Evolutionary conservation across 1,140 invertebrate genomes (phyloP).

Genomic region (Pemphigus obesinymphae): DNA sequence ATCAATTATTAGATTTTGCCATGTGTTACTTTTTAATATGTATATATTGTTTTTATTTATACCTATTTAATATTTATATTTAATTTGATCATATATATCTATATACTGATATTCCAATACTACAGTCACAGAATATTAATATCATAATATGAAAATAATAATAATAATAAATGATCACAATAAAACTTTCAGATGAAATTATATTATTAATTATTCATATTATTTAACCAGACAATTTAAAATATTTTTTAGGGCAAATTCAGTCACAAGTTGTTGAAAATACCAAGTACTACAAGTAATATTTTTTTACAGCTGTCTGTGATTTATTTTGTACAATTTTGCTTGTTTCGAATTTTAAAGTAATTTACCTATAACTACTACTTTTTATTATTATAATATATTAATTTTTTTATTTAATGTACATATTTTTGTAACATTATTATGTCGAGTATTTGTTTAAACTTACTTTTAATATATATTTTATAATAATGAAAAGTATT

Average conservation of each 20-base stretch:
- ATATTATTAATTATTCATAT: too few species aligned
- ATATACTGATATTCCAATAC: too few species aligned
- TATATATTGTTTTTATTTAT: too few species aligned
- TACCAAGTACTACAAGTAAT: not conserved
- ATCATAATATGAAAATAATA: too few species aligned
- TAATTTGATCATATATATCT: too few species aligned
- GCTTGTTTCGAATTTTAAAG: not conserved
- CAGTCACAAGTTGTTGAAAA: conserved; percentile 23
- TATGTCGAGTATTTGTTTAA: not conserved
- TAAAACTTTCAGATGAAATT: too few species aligned
- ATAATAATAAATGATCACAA: too few species aligned
- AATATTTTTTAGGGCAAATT: not conserved
- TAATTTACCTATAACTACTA: not conserved
- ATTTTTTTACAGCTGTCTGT: not conserved
- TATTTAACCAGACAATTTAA: too few species aligned
- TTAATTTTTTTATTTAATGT: not conserved
- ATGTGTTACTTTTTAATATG: too few species aligned
- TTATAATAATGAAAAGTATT: not conserved
- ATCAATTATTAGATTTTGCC: too few species aligned
- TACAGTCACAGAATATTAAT: too few species aligned
- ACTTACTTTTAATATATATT: not conserved
- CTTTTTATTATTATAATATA: not conserved
- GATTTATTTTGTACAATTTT: not conserved
- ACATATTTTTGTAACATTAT: not conserved
- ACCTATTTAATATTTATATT: too few species aligned